phyloP scores from a whole-genome alignment of 2,888 invertebrate genomes.

The Melanophora roralis region DNA sequence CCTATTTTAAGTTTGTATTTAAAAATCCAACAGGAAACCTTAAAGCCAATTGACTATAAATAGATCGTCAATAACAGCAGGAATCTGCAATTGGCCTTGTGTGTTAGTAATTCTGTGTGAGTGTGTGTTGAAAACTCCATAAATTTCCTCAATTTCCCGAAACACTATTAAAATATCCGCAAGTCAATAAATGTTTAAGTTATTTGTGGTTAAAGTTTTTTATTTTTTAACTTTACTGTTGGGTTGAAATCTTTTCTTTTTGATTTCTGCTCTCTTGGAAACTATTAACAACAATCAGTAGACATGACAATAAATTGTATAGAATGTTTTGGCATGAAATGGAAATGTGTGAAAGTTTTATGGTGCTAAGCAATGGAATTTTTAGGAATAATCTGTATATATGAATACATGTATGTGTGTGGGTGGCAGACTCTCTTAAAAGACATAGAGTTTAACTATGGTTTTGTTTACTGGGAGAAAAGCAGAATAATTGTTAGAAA shows the following conservation, averaged over 20 bases:
- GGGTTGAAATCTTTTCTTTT: not conserved
- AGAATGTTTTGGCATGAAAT: conserved; percentile 34
- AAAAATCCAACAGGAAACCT: conserved; percentile 43
- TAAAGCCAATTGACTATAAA: conserved; percentile 60
- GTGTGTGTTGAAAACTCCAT: conserved; percentile 31
- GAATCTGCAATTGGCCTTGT: conserved; percentile 41
- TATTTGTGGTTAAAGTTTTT: not conserved
- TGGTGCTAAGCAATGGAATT: not conserved
- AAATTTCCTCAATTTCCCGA: conserved; percentile 58
- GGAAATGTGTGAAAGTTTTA: not conserved
- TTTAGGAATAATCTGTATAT: too few species aligned
- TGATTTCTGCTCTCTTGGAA: conserved; percentile 1
- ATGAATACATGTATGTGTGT: too few species aligned
- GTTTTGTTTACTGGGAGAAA: too few species aligned
- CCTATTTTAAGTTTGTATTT: not conserved
- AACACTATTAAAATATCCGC: conserved; percentile 52
- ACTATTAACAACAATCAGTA: conserved; percentile 33
- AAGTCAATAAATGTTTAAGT: conserved; percentile 24
- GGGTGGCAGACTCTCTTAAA: too few species aligned
- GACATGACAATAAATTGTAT: conserved; percentile 41
- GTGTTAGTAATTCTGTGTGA: not conserved
- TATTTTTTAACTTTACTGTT: not conserved
- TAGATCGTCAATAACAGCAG: conserved; percentile 58
- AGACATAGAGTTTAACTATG: too few species aligned
- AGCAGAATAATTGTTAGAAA: too few species aligned